Base-by-base conservation (phyloP, 2,113 vertebrate species). In the Elephas maximus region DNA sequence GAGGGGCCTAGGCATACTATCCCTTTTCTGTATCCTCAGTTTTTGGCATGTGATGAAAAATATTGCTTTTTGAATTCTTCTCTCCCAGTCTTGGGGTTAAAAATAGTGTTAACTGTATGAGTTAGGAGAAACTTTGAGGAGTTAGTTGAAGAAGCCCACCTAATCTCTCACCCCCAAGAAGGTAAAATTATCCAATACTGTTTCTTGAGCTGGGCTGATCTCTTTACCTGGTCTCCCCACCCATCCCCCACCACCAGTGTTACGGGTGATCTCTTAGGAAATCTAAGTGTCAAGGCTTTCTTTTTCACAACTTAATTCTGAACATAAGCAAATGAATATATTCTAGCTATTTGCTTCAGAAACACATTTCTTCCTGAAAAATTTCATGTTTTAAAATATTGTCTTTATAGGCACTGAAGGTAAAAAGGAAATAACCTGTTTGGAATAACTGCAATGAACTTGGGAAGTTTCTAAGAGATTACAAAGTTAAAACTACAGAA, bases 41-140 rank as follows among this genome's bases (percentile, higher is more conserved):
- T 98, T 98, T 98, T 98, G 98, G 98, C 98, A 98, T 98, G 95
- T 98, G 98, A 97, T 97, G 98, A 98, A 97, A 98, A 98, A 98
- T 98, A 98, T 98, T 98, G 98, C 98, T 98, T 97, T 98, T 90
- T 2, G 37, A 98, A 98, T 98, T 91, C 91, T 95, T 98, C 96
- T 97, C 92, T 97, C 96, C 97, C 91, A 97, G 86, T 97, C 96
- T 98, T 97, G 77, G 2, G 86, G 95, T 60, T 80, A 91, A 98
- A 98, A 91, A 89, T 88, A 62, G 94, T 18, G 17, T 82, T 81
- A 97, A 96, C 86, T 26, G 0, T 94, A 33, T 85, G 81, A 81
- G 37, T 9, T 69, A 57, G 78, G 76, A 91, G 85, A 74, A 90
- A 62, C 33, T 85, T n/a, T 90, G 90, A 95, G 62, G 93, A 77